Percentiles rank a stretch among this genome's conserved stretches.
These are phyloP conservation scores for Agonopterix arenella DNA, from an alignment of 2,888 invertebrate species.

Conservation along the genomic window DNA sequence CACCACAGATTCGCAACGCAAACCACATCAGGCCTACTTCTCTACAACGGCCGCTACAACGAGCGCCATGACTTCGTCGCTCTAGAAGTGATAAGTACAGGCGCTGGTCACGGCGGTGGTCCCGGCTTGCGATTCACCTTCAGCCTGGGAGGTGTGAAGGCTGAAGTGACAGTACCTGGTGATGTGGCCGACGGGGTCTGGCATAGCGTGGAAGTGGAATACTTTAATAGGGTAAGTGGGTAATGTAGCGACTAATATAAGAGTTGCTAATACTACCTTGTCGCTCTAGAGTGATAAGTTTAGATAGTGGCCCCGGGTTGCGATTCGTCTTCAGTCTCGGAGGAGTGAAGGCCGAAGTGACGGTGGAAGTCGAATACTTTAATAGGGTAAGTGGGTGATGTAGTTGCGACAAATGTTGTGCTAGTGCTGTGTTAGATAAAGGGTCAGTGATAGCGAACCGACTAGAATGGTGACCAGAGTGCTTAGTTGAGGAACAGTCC, in stretches of 20 bases:
- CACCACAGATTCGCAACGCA: constrained; percentile 88
- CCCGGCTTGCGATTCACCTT: constrained; percentile 76
- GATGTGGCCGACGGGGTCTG: constrained; percentile 92
- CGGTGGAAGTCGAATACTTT: constrained; percentile 86
- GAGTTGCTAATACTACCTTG: constrained; percentile 90
- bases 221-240: constrained; percentile 86
- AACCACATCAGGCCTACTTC: constrained; percentile 86
- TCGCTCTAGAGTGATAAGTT: constrained; percentile 90
- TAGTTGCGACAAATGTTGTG: neutral
- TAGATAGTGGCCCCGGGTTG: constrained; percentile 55
- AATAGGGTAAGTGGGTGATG: constrained; percentile 80
- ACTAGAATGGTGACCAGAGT: too few species aligned
- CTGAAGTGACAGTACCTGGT: constrained; percentile 81
- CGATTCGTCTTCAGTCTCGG: constrained; percentile 87
- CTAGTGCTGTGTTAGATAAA: too few species aligned
- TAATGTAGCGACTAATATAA: neutral
- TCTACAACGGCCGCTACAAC: constrained; percentile 98
- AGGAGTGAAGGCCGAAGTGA: constrained; percentile 82
- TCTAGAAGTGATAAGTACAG: constrained; percentile 85
- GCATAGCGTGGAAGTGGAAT: constrained; percentile 91
- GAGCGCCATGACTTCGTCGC: constrained; percentile 96
- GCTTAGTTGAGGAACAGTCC: too few species aligned
- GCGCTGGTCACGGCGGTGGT: constrained; percentile 43
- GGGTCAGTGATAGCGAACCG: too few species aligned
- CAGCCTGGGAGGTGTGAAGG: constrained; percentile 87